Evolutionary conservation across 2,797 vertebrate genomes (phyloP).

Genomic region (Dallia pectoralis): DNA sequence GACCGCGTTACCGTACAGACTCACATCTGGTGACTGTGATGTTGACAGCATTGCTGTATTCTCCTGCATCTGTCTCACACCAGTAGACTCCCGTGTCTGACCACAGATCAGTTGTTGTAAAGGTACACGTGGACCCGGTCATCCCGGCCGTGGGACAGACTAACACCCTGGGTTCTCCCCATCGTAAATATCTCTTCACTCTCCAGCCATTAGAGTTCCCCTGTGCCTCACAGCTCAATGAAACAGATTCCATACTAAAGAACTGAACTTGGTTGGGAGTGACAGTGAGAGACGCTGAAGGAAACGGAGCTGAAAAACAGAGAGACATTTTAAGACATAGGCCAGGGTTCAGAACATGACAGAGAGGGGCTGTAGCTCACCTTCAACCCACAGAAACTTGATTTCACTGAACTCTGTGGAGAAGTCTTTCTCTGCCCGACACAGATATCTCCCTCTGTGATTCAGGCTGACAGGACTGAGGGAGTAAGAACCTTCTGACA

Average conservation of each 20-base stretch:
- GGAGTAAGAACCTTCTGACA: constrained; percentile 29
- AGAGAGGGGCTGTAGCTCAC: constrained; percentile 16
- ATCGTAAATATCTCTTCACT: background rate
- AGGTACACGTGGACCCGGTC: background rate
- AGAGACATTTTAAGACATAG: background rate
- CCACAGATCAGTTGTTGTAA: background rate
- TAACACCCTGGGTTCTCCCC: background rate
- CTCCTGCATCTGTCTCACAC: constrained; percentile 6
- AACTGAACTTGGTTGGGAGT: constrained; percentile 30
- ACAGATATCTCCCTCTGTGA: constrained; percentile 45
- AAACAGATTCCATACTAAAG: background rate
- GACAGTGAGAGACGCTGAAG: constrained; percentile 21
- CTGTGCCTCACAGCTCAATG: background rate
- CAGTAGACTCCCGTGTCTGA: constrained; percentile 4
- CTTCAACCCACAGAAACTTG: constrained; percentile 39
- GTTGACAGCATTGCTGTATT: constrained; percentile 6
- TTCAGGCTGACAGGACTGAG: constrained; percentile 28
- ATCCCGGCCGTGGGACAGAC: background rate
- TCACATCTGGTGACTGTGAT: too few species aligned
- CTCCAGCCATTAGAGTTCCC: background rate
- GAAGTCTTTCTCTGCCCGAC: constrained; percentile 47
- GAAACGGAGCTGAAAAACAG: background rate
- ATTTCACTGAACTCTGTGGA: background rate
- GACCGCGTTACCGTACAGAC: background rate
- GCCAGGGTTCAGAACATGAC: background rate